Base-by-base conservation (phyloP, 2,797 vertebrate species). In the Uromys caudimaculatus region DNA sequence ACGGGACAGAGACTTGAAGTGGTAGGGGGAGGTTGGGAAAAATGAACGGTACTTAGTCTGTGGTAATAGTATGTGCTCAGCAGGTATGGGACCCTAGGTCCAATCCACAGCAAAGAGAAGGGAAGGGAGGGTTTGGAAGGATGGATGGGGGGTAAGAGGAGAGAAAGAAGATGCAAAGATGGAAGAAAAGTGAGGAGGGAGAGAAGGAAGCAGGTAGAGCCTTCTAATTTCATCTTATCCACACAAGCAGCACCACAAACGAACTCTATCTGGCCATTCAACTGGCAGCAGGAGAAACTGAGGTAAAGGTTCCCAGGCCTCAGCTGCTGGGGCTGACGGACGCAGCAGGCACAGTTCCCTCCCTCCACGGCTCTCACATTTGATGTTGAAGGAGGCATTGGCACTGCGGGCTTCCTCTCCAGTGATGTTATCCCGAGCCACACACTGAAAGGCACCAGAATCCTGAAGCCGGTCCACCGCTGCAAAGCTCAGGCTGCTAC, bases 361-460 rank as follows among this genome's bases (percentile, higher is more conserved):
- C 88, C 58, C 56, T 50, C 75, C 44, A 52, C 12, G 21, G 32
- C 35, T 97, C 99, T 99, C 98, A 99, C 99, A 99, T 98, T 99
- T 99, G 98, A 99, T 99, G 95, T 99, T 99, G 98, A 99, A 99
- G 93, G 99, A 99, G 0, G 99, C 99, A 0, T 99, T 99, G 97
- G 98, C 98, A 27, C 99, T 99, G 90, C 81, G 98, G 4, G 98
- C 98, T 64, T 97, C 95, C 97, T 99, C 99, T 91, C 99, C 99
- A 0, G 98, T 99, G 86, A 52, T 84, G 0, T 38, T 0, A 41
- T 99, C 99, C 64, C 82, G 93, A 0, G 98, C 99, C 54, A 99
- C 98, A 1, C 99, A 99, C 97, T 99, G 99, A 78, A 99, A 99
- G 98, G 97, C 98, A 0, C 99, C 99, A 0, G 98, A 98, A 87